Percentiles rank a stretch among this genome's conserved stretches.
These are phyloP conservation scores for Caenorhabditis doughertyi DNA, from an alignment of 2,888 invertebrate genomes.

Conservation along the genomic window DNA sequence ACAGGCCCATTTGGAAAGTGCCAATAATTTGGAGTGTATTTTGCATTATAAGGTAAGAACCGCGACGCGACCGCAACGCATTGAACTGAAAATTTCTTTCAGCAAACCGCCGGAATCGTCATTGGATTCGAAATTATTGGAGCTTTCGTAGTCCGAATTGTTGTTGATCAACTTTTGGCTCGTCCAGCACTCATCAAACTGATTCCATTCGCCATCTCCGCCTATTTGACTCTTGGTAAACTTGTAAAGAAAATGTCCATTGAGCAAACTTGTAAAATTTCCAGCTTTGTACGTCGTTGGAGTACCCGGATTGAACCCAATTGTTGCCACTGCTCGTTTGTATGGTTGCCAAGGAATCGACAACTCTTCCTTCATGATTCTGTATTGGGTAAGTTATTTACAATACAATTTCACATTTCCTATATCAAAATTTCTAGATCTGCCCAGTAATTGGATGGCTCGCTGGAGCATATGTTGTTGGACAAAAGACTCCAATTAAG, in stretches of 20 bases:
- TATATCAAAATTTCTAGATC: constrained; percentile 54
- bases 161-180: constrained; percentile 61
- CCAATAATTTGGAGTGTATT: constrained; percentile 71
- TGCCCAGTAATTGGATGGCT: constrained; percentile 66
- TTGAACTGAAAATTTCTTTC: constrained; percentile 1
- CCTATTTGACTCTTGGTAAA: constrained; percentile 72
- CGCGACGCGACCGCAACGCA: neutral
- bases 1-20: constrained; percentile 70
- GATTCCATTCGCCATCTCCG: constrained; percentile 72
- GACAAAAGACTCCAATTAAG: constrained; percentile 11
- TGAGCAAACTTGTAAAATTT: too few species aligned
- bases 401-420: neutral
- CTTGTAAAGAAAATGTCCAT: too few species aligned
- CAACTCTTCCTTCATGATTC: constrained; percentile 75
- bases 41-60: constrained; percentile 75
- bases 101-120: constrained; percentile 65
- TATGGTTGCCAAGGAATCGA: constrained; percentile 79
- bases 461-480: constrained; percentile 41
- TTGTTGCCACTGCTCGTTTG: constrained; percentile 76
- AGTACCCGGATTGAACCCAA: constrained; percentile 81
- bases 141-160: constrained; percentile 69
- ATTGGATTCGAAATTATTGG: constrained; percentile 74
- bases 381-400: constrained; percentile 73
- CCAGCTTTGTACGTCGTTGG: constrained; percentile 78
- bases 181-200: constrained; percentile 51